phyloP scores from a whole-genome alignment of 2,888 invertebrate species.

The Timema cristinae region DNA sequence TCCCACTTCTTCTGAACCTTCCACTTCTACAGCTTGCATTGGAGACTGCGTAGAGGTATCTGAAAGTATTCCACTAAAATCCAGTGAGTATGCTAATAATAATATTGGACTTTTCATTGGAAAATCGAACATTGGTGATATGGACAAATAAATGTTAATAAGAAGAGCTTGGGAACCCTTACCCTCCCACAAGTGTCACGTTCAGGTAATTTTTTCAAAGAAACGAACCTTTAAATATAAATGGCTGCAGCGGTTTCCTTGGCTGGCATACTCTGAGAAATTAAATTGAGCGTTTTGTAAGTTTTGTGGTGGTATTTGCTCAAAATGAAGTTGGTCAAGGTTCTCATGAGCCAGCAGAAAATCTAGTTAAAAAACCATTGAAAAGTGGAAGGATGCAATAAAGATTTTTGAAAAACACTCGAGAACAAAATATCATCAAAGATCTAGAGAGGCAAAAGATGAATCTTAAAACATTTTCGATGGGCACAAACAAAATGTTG shows the following conservation, averaged over 20 bases:
- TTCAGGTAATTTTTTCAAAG: not conserved
- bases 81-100: too few species aligned
- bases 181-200: conserved; percentile 1
- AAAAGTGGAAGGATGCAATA: conserved; percentile 15
- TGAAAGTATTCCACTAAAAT: too few species aligned
- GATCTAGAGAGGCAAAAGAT: conserved; percentile 6
- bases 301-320: conserved; percentile 15
- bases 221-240: not conserved
- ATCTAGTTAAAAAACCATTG: conserved; percentile 13
- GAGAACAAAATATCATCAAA: conserved; percentile 10
- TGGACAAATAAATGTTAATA: too few species aligned
- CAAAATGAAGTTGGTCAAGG: conserved; percentile 8
- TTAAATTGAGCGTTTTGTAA: conserved; percentile 10
- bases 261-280: conserved; percentile 16
- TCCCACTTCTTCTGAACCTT: too few species aligned
- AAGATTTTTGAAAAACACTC: not conserved
- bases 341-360: conserved; percentile 2
- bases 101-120: too few species aligned
- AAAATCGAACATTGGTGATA: too few species aligned
- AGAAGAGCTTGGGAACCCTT: too few species aligned
- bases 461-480: conserved; percentile 6
- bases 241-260: conserved; percentile 8
- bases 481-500: not conserved
- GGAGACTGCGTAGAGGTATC: too few species aligned
- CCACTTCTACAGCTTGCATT: too few species aligned